phyloP scores from a whole-genome alignment of 2,888 invertebrate genomes.

The Cosmia trapezina region DNA sequence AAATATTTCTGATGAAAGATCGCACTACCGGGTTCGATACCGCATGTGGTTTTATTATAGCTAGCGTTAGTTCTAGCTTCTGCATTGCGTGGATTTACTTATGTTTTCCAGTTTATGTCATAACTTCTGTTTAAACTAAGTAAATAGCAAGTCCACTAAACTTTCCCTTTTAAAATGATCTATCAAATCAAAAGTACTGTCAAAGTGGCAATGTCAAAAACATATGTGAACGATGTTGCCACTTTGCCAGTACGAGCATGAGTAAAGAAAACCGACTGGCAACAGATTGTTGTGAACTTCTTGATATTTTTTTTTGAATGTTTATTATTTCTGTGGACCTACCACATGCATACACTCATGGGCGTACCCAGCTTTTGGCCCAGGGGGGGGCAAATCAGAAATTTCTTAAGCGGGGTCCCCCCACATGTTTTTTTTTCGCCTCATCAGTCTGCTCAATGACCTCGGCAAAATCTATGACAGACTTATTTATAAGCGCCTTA shows the following conservation, averaged over 20 bases:
- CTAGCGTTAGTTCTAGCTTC: constrained; percentile 94
- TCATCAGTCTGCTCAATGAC: too few relatives aligned
- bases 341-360: too few relatives aligned
- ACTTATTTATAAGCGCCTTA: too few relatives aligned
- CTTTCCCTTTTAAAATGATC: constrained; percentile 5
- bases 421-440: too few relatives aligned
- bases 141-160: not conserved
- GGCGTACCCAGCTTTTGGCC: too few relatives aligned
- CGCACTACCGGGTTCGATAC: constrained; percentile 94
- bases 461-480: too few relatives aligned
- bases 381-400: too few relatives aligned
- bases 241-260: constrained; percentile 21
- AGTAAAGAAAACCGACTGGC: too few relatives aligned
- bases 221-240: constrained; percentile 27
- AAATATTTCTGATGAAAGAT: constrained; percentile 92
- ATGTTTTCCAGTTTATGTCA: constrained; percentile 59
- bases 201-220: constrained; percentile 23
- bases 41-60: constrained; percentile 96
- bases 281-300: too few relatives aligned
- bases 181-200: not conserved
- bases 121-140: constrained; percentile 36
- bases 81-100: constrained; percentile 72
- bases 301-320: too few relatives aligned
- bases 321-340: too few relatives aligned
- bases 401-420: too few relatives aligned